Percentiles rank a stretch among this genome's conserved stretches.
Evolutionary conservation across 2,888 invertebrate genomes (phyloP).

Genomic region (Agrenia bidenticulata): DNA sequence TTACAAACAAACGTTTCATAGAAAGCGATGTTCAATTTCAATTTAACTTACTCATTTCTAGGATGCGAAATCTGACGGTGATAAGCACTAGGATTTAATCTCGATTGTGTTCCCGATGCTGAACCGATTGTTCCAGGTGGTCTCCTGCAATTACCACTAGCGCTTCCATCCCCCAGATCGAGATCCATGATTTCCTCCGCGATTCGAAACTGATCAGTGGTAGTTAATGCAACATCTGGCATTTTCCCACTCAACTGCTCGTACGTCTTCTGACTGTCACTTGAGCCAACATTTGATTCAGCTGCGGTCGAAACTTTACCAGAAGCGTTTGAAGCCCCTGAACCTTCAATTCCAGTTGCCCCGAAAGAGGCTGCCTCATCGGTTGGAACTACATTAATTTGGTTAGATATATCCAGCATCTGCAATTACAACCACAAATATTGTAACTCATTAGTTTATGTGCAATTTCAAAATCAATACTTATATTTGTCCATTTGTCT

Average conservation of each 20-base stretch:
- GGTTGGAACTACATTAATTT: neutral
- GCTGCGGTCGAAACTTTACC: neutral
- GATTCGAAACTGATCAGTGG: conserved; percentile 21
- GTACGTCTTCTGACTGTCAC: neutral
- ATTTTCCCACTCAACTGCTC: conserved; percentile 29
- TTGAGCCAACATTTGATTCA: neutral
- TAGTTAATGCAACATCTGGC: conserved; percentile 27
- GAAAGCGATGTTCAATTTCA: no score
- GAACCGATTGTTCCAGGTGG: neutral
- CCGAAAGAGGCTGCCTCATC: conserved; percentile 7
- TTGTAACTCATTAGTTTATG: neutral
- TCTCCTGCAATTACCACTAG: conserved; percentile 3
- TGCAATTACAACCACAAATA: neutral
- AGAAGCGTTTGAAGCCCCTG: conserved; percentile 9
- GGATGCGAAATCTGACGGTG: conserved; percentile 12
- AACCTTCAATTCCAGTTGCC: conserved; percentile 5
- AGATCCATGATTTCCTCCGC: conserved; percentile 28
- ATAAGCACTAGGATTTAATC: conserved; percentile 20
- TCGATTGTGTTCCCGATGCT: neutral
- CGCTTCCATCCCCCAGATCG: conserved; percentile 25
- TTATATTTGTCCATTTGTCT: neutral
- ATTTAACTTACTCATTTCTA: conserved; percentile 17
- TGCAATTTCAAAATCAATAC: neutral
- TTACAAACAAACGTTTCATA: no score
- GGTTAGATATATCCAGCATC: conserved; percentile 14